Percentiles rank a stretch among this genome's conserved stretches.
These are phyloP conservation scores for Chloroceryle aenea DNA, from an alignment of 2,113 vertebrate genomes.

Conservation along the genomic window DNA sequence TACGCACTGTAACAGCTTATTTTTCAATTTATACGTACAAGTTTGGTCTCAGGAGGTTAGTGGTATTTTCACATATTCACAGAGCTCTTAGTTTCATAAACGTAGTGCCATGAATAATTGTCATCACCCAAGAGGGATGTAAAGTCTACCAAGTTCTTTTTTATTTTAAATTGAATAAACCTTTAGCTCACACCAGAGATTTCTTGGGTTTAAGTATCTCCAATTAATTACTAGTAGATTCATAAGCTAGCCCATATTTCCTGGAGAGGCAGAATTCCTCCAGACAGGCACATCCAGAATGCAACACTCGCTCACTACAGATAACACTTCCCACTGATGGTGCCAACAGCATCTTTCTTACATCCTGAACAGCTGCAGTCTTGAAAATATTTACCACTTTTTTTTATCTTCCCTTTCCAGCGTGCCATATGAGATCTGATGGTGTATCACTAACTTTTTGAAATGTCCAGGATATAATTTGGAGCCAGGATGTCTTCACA, in stretches of 20 bases:
- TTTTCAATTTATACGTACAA: not conserved
- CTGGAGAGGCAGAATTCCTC: conserved; percentile 14
- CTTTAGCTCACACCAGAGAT: conserved; percentile 22
- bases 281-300: conserved; percentile 19
- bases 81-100: not conserved
- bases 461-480: not conserved
- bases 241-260: not conserved
- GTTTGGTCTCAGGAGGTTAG: not conserved
- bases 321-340: not conserved
- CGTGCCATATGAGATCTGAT: not conserved
- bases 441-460: not conserved
- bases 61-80: not conserved
- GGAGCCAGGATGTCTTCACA: not conserved
- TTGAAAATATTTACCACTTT: not conserved
- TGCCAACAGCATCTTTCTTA: not conserved
- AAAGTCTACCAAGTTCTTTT: not conserved
- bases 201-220: conserved; percentile 35
- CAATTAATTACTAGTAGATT: conserved; percentile 58
- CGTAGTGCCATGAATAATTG: not conserved
- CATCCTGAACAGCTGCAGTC: not conserved
- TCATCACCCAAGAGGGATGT: not conserved
- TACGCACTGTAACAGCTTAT: not conserved
- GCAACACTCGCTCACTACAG: not conserved
- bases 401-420: not conserved
- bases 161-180: conserved; percentile 22